A percentile compares a stretch with the other conserved stretches of the same genome.
Evolutionary conservation across 2,888 invertebrate genomes (phyloP).

Genomic region (Julus scanicus): DNA sequence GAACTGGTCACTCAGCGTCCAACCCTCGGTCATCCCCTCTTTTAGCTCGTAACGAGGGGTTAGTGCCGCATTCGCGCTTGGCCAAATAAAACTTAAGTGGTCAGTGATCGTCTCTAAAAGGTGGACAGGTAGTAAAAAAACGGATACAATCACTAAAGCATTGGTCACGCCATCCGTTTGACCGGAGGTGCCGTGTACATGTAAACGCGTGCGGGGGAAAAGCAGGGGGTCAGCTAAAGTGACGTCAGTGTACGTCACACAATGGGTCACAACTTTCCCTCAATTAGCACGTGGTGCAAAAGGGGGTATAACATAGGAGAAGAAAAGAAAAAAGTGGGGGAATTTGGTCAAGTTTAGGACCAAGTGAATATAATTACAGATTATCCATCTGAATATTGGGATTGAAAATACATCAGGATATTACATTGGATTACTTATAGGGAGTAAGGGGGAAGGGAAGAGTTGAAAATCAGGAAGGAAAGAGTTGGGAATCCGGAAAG

Average conservation of each 20-base stretch:
- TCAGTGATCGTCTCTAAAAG: slow-evolving; percentile 33
- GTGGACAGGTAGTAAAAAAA: slow-evolving; percentile 17
- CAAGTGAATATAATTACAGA: too few relatives aligned
- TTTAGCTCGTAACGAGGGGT: slow-evolving; percentile 33
- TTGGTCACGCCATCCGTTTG: slow-evolving; percentile 8
- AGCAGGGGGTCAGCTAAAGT: not conserved
- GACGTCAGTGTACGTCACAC: not conserved
- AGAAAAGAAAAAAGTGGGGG: too few relatives aligned
- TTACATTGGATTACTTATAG: too few relatives aligned
- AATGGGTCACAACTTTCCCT: not conserved
- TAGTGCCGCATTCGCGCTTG: slow-evolving; percentile 8
- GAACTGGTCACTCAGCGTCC: slow-evolving; percentile 7
- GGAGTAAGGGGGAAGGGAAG: too few relatives aligned
- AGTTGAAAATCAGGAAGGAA: too few relatives aligned
- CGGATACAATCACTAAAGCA: not conserved
- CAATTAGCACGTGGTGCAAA: not conserved
- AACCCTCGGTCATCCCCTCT: slow-evolving; percentile 3
- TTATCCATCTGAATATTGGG: too few relatives aligned
- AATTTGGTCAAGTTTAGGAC: too few relatives aligned
- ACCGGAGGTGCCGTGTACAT: not conserved
- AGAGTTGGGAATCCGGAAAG: too few relatives aligned
- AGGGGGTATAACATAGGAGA: too few relatives aligned
- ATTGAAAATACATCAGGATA: too few relatives aligned
- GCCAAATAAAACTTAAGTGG: slow-evolving; percentile 23
- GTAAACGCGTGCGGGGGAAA: not conserved